A percentile compares a stretch with the other conserved stretches of the same genome.
Conservation (phyloP, 2,113 vertebrate species). For the Cynocephalus volans region DNA sequence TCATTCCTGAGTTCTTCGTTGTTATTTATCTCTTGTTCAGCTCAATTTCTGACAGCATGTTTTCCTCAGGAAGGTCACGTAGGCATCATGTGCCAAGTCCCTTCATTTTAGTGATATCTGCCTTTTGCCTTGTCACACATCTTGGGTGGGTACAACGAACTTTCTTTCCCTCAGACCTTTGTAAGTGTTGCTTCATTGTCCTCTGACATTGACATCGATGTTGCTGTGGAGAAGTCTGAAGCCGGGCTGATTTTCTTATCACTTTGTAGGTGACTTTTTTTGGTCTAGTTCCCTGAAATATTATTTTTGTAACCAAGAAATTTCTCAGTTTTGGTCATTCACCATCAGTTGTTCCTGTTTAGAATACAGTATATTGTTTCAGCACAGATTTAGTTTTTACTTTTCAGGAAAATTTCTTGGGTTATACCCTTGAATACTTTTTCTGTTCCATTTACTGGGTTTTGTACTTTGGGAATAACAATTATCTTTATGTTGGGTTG, state of each 20-base stretch:
- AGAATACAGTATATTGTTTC: slow-evolving; percentile 44
- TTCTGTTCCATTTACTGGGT: background rate
- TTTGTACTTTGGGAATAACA: background rate
- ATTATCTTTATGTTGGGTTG: background rate
- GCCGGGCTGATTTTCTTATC: slow-evolving; percentile 51
- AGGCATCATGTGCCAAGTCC: slow-evolving; percentile 6
- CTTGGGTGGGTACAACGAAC: background rate
- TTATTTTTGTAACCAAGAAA: slow-evolving; percentile 36
- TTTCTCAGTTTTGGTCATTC: background rate
- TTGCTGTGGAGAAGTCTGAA: slow-evolving; percentile 32
- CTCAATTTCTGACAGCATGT: slow-evolving; percentile 12
- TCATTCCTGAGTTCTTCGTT: slow-evolving; percentile 50
- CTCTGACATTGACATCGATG: background rate
- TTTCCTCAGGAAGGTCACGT: background rate
- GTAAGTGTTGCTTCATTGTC: background rate
- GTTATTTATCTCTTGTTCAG: slow-evolving; percentile 20
- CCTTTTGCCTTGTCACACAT: background rate
- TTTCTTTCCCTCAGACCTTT: slow-evolving; percentile 29
- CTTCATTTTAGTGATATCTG: background rate
- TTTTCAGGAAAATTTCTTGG: slow-evolving; percentile 39
- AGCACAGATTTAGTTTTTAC: background rate
- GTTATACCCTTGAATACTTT: background rate
- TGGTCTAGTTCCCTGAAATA: background rate
- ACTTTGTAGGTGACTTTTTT: slow-evolving; percentile 39
- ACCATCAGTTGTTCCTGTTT: background rate